phyloP scores from a whole-genome alignment of 2,888 invertebrate species.

The Pollenia labialis region DNA sequence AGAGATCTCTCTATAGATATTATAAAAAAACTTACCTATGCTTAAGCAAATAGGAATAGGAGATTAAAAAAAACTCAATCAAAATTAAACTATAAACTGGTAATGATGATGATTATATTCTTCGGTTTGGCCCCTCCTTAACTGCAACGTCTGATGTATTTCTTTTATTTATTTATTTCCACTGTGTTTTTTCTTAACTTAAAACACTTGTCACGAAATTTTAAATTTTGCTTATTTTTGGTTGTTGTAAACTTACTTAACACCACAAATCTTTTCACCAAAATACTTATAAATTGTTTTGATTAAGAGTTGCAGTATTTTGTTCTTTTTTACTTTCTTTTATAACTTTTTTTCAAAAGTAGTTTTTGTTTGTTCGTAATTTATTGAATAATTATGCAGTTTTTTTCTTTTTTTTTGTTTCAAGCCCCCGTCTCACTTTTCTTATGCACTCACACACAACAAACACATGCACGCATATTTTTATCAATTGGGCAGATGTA shows the following conservation, averaged over 20 bases:
- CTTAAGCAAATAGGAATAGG: constrained; percentile 58
- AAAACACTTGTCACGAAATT: constrained; percentile 31
- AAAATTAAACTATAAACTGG: constrained; percentile 37
- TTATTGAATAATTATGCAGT: constrained; percentile 60
- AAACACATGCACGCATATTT: constrained; percentile 8
- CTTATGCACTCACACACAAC: constrained; percentile 19
- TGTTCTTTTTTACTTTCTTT: not conserved
- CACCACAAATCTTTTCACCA: constrained; percentile 63
- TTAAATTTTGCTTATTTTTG: constrained; percentile 8
- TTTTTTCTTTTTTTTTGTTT: constrained; percentile 63
- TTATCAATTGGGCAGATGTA: constrained; percentile 52
- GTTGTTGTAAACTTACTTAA: not conserved
- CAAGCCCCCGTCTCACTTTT: constrained; percentile 10
- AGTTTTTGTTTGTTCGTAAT: constrained; percentile 17
- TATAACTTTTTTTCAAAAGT: constrained; percentile 17
- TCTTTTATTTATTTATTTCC: constrained; percentile 15
- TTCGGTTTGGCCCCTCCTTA: constrained; percentile 57
- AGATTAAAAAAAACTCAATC: constrained; percentile 32
- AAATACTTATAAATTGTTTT: constrained; percentile 41
- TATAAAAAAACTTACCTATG: constrained; percentile 52
- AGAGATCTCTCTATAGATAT: not conserved
- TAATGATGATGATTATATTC: constrained; percentile 39
- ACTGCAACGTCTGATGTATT: constrained; percentile 40
- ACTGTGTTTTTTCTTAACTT: constrained; percentile 10
- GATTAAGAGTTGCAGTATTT: constrained; percentile 57